phyloP scores from a whole-genome alignment of 1,140 invertebrate species.

The Uloborus diversus region DNA sequence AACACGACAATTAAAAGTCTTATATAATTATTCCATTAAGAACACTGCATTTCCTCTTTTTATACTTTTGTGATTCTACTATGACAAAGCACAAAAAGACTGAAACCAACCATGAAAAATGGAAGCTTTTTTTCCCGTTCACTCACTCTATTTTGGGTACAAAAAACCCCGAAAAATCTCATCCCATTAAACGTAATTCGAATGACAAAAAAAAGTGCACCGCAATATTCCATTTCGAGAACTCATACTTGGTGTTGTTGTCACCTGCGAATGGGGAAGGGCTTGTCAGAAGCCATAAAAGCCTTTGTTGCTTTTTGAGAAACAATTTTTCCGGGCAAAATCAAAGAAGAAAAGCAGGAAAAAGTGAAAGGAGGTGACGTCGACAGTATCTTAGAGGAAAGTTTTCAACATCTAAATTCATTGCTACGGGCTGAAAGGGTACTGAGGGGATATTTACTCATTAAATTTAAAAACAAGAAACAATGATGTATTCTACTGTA shows the following conservation, averaged over 20 bases:
- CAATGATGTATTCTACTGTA: too few relatives aligned
- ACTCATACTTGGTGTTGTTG: slow-evolving; percentile 3
- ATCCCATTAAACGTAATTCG: slow-evolving; percentile 24
- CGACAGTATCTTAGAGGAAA: background rate
- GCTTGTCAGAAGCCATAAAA: slow-evolving; percentile 42
- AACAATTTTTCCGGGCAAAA: background rate
- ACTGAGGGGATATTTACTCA: slow-evolving; percentile 8
- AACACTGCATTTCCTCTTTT: background rate
- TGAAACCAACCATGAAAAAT: slow-evolving; percentile 12
- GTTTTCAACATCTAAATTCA: background rate
- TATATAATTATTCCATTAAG: slow-evolving; percentile 39
- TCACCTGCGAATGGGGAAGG: slow-evolving; percentile 6
- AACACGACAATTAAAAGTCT: slow-evolving; percentile 42
- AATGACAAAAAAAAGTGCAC: slow-evolving; percentile 32
- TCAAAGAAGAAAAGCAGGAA: background rate
- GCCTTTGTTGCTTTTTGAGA: background rate
- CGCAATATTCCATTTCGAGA: background rate
- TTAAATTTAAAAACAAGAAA: background rate
- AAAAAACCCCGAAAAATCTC: slow-evolving; percentile 2
- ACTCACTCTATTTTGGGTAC: slow-evolving; percentile 5
- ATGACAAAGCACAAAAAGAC: slow-evolving; percentile 9
- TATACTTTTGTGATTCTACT: slow-evolving; percentile 15
- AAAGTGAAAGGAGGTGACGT: too few relatives aligned
- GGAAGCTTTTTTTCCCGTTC: background rate
- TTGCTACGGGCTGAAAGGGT: background rate